Evolutionary conservation across 2,113 vertebrate species (phyloP), one percentile per base, ranked within the genome.

Genomic region (Callorhinus ursinus): DNA sequence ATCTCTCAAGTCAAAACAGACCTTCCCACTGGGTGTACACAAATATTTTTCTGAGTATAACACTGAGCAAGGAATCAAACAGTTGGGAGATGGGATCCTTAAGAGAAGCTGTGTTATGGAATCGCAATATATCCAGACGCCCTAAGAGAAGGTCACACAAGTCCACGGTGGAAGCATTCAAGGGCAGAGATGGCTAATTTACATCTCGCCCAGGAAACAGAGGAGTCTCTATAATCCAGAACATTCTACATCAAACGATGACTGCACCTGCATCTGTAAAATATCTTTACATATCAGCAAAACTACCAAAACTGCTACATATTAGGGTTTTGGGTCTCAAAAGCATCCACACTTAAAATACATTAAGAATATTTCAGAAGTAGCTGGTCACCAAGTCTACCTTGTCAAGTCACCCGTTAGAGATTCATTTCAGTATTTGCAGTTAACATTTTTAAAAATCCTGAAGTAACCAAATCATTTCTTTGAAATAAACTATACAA

Each of bases 401-500:
- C 14, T 90, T 85, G 31, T 71, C 85, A 89, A 92, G n/a, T 95
- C 15, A 18, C 71, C 69, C 51, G 74, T 82, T 74, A 84, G 42
- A 26, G 12, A 82, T 46, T 39, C 95, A 8, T 96, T 87, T 59
- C 31, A 53, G n/a, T 88, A 55, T 2, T 57, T 82, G 19, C 26
- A 89, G 63, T 88, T 79, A 71, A 89, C 72, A 80, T 42, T 95
- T 94, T 51, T 0, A 46, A 49, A 67, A 82, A 33, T 53, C 22
- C 18, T 49, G 51, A 96, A 82, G 57, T 87, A 12, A 74, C 63
- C 24, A 67, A 83, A 81, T 82, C 51, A 88, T 74, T 91, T 95
- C 57, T 96, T 76, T 88, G 59, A 77, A 77, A 84, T 82, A 59
- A 76, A 91, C 46, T 77, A 93, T 49, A 97, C 21, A 61, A 46